A percentile compares a stretch with the other conserved stretches of the same genome.
phyloP scores from a whole-genome alignment of 2,113 vertebrate species.

The Sturnus vulgaris region DNA sequence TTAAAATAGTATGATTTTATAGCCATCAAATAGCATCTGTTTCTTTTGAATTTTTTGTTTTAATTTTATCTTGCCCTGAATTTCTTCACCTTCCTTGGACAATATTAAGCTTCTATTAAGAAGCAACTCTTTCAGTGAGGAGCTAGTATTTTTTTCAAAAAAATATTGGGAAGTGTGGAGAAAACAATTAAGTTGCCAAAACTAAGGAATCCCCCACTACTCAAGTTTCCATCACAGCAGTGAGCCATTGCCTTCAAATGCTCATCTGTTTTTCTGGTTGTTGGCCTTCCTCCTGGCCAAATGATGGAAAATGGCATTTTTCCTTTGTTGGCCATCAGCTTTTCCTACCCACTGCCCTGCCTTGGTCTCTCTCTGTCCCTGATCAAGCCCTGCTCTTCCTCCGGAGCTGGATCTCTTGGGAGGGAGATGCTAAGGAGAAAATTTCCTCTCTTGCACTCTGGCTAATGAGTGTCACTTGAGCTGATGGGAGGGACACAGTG shows the following conservation, averaged over 20 bases:
- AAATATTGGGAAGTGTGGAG: neutral
- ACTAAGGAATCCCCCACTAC: neutral
- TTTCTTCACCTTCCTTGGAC: neutral
- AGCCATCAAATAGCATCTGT: neutral
- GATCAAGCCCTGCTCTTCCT: neutral
- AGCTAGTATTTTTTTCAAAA: neutral
- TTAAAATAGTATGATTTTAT: neutral
- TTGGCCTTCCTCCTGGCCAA: neutral
- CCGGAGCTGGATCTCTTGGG: neutral
- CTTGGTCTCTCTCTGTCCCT: neutral
- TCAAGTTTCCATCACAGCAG: neutral
- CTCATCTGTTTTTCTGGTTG: neutral
- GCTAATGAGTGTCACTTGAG: neutral
- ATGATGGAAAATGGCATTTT: neutral
- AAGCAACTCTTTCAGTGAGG: neutral
- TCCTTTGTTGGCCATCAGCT: neutral
- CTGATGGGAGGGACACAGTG: neutral
- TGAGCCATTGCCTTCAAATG: neutral
- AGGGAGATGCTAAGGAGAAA: neutral
- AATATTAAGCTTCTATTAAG: neutral
- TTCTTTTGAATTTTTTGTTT: neutral
- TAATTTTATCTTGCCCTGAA: neutral
- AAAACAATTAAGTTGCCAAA: neutral
- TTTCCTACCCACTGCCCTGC: neutral
- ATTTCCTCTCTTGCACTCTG: neutral